A percentile compares a stretch with the other conserved stretches of the same genome.
phyloP scores from a whole-genome alignment of 2,888 invertebrate species.

The Beris chalybata region DNA sequence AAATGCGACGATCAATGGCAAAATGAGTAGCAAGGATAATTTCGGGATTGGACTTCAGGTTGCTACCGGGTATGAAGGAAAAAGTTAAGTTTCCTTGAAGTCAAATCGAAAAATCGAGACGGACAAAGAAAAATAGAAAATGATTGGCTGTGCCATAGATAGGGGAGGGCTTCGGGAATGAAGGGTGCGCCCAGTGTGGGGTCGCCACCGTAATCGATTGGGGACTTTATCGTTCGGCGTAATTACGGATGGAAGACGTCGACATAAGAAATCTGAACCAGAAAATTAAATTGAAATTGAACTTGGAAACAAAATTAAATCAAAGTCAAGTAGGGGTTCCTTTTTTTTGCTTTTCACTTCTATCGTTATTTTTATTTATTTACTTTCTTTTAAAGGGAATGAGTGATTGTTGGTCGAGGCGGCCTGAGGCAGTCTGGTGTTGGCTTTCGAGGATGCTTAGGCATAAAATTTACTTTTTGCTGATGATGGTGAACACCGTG shows the following conservation, averaged over 20 bases:
- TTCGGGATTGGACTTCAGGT: no score
- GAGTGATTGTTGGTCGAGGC: background rate
- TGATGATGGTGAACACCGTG: background rate
- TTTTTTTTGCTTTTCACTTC: background rate
- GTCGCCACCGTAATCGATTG: slow-evolving; percentile 1
- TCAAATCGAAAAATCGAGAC: slow-evolving; percentile 1
- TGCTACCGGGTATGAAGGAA: background rate
- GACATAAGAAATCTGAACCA: slow-evolving; percentile 22
- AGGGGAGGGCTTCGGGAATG: background rate
- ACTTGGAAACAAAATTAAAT: slow-evolving; percentile 32
- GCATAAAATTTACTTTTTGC: slow-evolving; percentile 23
- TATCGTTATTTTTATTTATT: slow-evolving; percentile 25
- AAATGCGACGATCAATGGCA: no score
- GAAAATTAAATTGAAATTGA: slow-evolving; percentile 33
- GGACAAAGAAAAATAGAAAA: slow-evolving; percentile 9
- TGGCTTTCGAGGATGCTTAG: slow-evolving; percentile 7
- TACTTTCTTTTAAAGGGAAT: slow-evolving; percentile 1
- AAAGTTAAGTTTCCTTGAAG: slow-evolving; percentile 13
- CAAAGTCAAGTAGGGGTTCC: slow-evolving; percentile 23
- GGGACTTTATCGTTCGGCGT: background rate
- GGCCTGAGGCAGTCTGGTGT: background rate
- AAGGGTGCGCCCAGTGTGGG: no score
- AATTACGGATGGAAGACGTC: slow-evolving; percentile 21
- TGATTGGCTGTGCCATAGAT: slow-evolving; percentile 16
- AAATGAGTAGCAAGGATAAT: no score